Evolutionary conservation across 2,113 vertebrate species (phyloP).

Genomic region (Psophia crepitans): DNA sequence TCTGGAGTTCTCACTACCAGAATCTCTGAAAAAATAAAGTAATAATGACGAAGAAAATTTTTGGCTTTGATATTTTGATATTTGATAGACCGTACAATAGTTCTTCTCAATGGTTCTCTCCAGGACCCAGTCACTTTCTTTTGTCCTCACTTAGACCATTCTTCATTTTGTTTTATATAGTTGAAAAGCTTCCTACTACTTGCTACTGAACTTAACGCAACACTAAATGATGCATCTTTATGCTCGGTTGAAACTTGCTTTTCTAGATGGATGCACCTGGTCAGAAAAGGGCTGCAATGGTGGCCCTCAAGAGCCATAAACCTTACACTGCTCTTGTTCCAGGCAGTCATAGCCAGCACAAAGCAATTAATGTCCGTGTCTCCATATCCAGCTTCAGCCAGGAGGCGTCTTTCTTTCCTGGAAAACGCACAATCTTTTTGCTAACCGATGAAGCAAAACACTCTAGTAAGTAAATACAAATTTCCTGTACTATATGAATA

Average conservation of each 20-base stretch:
- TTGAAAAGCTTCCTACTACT: neutral
- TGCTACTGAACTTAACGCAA: neutral
- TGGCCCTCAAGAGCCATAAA: neutral
- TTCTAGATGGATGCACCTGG: neutral
- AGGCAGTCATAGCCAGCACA: neutral
- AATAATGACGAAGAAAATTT: neutral
- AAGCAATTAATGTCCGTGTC: neutral
- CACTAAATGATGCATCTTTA: neutral
- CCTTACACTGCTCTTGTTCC: neutral
- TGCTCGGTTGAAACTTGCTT: neutral
- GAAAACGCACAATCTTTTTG: neutral
- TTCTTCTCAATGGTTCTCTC: too few relatives aligned
- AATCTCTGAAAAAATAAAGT: neutral
- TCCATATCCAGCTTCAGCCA: neutral
- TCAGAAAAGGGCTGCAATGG: neutral
- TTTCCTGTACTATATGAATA: neutral
- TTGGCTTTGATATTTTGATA: neutral
- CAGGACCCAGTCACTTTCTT: neutral
- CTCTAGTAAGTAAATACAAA: neutral
- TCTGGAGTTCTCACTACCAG: neutral
- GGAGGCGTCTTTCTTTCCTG: neutral
- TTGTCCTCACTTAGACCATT: neutral
- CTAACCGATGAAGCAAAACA: neutral
- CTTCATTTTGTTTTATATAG: neutral
- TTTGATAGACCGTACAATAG: too few relatives aligned